These are phyloP conservation scores for Nephrotoma appendiculata DNA, from an alignment of 2,888 invertebrate species.

Conservation along the genomic window DNA sequence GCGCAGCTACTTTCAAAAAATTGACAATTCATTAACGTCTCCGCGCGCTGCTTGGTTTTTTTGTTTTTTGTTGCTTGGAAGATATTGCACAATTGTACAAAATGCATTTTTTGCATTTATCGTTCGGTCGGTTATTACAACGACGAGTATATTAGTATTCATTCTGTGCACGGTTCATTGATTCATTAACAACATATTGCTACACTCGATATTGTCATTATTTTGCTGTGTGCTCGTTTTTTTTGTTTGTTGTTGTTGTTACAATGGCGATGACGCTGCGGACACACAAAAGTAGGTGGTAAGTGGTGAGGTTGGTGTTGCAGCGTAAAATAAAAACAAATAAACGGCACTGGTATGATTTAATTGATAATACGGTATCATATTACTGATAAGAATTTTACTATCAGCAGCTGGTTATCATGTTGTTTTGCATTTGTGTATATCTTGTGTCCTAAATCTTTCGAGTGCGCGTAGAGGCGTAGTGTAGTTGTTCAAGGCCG, in stretches of 20 bases:
- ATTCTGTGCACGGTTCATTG: neutral
- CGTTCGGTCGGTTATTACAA: neutral
- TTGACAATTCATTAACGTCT: neutral
- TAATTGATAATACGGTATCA: neutral
- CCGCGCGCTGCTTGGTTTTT: neutral
- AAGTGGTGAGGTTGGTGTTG: no score
- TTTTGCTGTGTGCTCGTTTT: neutral
- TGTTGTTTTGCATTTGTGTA: neutral
- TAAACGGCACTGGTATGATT: neutral
- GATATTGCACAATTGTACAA: neutral
- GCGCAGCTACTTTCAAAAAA: neutral
- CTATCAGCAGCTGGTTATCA: neutral
- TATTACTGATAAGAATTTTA: neutral
- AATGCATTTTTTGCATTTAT: neutral
- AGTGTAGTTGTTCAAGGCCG: neutral
- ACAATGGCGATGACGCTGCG: no score
- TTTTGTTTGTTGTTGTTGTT: no score
- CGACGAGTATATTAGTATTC: neutral
- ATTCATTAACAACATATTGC: neutral
- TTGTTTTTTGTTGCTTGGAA: neutral
- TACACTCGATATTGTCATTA: neutral
- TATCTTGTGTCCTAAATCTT: neutral
- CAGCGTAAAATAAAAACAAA: neutral
- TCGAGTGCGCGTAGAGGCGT: neutral
- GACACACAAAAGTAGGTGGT: no score